Evolutionary conservation across 1,140 invertebrate genomes (phyloP), one percentile per base, ranked within the genome.

Genomic region (Lamellibrachia luymesi): DNA sequence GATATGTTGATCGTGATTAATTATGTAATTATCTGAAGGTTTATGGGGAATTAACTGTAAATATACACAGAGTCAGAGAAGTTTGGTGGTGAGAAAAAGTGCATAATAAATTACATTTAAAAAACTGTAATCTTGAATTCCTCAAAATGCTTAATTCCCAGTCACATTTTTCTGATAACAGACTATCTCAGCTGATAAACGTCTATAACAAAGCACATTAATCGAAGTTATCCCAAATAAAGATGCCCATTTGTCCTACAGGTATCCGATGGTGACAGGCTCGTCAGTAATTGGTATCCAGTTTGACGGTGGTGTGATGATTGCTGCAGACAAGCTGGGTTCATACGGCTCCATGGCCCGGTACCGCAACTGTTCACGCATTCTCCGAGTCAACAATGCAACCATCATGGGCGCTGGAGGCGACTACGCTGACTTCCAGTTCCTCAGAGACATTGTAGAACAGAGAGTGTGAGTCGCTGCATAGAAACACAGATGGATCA

Each of bases 391-490:
- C 0, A 99, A 99, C 96, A 97, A 98, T 90, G 97, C 98, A 93
- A 98, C 98, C n/a, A 97, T 99, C 56, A 96, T 99, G 50, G 98
- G 98, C 10, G 98, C 97, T 94, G 97, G 98, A 94, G 99, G 99
- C 22, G 99, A 99, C 96, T 99, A 98, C 96, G 99, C 98, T 49
- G 99, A 99, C 96, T 99, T 97, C 95, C 99, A 99, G 96, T 98
- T 98, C 95, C 97, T 99, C 5, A 97, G 97, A 95, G 97, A 98
- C 94, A 97, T 98, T 92, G 98, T 99, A 95, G 98, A 99, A 95
- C 98, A 99, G 95, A 98, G 98, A 97, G 98, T 99, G 98, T 98
- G 97, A 97, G 97, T 97, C 17, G 4, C 50, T n/a, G n/a, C 50
- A 10, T 22, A 80, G 17, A 80, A 38, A 38, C 38, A 38, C 38